Evolutionary conservation across 2,888 invertebrate species (phyloP), one percentile per base, ranked within the genome.

Genomic region (Mesorhabditis spiculigera): DNA sequence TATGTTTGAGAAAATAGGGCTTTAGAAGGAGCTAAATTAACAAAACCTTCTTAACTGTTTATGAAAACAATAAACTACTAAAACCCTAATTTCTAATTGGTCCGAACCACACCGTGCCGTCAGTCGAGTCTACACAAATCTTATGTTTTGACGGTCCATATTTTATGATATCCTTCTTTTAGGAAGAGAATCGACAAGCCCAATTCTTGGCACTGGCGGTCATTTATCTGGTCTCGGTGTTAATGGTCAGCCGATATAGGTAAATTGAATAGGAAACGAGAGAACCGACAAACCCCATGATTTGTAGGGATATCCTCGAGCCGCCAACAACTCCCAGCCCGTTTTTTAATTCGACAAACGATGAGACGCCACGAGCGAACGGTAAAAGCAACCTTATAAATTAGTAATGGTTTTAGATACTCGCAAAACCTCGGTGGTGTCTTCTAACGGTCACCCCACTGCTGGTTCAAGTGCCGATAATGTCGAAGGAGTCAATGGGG

Each of bases 131-230:
- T 28, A 28, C 28, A 28, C 28, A 28, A 28, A 28, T 28, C 28
- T 28, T 28, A 28, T 28, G 28, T 28, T 28, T 28, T 28, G 28
- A 28, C 28, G 28, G 28, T 28, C 28, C 28, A 28, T 28, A 28
- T 28, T 28, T 28, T 28, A 28, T 28, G 28, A 28, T 28, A 28
- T 28, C 28, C 28, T 28, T 28, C 28, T 28, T 28, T 28, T 89
- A 97, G 96, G 97, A 99, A 90, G 98, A 99, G 89, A 96, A 95
- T 67, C 96, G 98, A 87, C 98, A 98, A 70, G 97, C 98, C 4
- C 97, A 99, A 89, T 99, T 98, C 90, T 90, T 99, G 81, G 95
- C 97, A 16, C 90, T 99, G 85, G 95, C 98, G 78, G 96, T 97
- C 87, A 96, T 98, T 73, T 99, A 99, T 90, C 96, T 99, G 89